These are phyloP conservation scores for Bryconaethiops microstoma DNA, from an alignment of 2,797 vertebrate species.

Conservation along the genomic window DNA sequence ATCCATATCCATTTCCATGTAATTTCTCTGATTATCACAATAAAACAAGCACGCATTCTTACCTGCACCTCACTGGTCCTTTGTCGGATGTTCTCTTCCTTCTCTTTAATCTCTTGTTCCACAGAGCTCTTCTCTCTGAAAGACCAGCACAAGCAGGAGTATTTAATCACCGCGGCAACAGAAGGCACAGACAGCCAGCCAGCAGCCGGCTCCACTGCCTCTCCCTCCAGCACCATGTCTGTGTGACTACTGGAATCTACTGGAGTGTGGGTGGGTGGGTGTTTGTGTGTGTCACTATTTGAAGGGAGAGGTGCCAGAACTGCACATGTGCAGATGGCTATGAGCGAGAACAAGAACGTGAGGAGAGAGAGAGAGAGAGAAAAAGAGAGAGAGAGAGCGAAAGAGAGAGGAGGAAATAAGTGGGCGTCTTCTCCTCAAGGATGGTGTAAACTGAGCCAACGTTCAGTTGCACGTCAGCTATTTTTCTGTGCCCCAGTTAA, in stretches of 20 bases:
- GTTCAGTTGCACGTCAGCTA: neutral
- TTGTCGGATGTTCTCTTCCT: constrained; percentile 90
- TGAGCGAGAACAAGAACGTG: constrained; percentile 3
- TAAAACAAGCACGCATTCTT: constrained; percentile 47
- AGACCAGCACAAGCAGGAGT: constrained; percentile 91
- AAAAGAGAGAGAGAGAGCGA: neutral
- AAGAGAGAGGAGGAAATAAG: constrained; percentile 63
- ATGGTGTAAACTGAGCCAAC: constrained; percentile 26
- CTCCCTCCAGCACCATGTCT: constrained; percentile 69
- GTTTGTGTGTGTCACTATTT: neutral
- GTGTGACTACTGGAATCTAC: constrained; percentile 28
- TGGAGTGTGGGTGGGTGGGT: constrained; percentile 26
- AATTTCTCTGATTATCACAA: neutral
- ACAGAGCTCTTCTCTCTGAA: constrained; percentile 83
- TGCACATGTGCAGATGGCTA: constrained; percentile 54
- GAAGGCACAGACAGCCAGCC: constrained; percentile 79
- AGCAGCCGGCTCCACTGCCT: constrained; percentile 63
- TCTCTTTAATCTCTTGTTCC: constrained; percentile 95
- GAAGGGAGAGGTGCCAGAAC: constrained; percentile 31
- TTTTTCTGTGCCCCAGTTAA: neutral
- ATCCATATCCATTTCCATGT: neutral
- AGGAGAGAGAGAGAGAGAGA: neutral
- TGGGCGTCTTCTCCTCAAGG: constrained; percentile 52
- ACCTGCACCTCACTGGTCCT: constrained; percentile 93
- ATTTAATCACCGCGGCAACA: constrained; percentile 86